phyloP scores from a whole-genome alignment of 1,140 invertebrate genomes.

The Saxidomus purpurata region DNA sequence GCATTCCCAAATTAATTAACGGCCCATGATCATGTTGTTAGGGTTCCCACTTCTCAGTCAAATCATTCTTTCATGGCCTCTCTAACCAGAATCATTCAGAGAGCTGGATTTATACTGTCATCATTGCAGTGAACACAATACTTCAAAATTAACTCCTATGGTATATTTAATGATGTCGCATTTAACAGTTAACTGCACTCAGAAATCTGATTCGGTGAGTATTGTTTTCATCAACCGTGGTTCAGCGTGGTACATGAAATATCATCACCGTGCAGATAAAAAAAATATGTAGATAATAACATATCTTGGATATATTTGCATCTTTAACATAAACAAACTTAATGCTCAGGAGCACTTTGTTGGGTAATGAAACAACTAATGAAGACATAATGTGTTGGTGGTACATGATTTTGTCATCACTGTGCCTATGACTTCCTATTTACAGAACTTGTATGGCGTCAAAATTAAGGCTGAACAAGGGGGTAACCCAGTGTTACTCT shows the following conservation, averaged over 20 bases:
- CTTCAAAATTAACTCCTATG: too few relatives aligned
- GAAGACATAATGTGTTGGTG: background rate
- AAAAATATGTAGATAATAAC: background rate
- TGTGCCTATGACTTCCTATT: too few relatives aligned
- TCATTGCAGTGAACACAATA: background rate
- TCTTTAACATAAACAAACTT: background rate
- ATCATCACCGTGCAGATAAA: background rate
- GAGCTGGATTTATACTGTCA: constrained; percentile 21
- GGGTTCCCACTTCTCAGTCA: too few relatives aligned
- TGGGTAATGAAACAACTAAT: background rate
- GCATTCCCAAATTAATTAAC: too few relatives aligned
- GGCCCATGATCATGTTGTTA: too few relatives aligned
- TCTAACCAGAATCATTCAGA: constrained; percentile 12
- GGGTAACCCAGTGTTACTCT: too few relatives aligned
- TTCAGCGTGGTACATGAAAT: background rate
- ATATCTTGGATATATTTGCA: too few relatives aligned
- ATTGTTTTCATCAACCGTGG: background rate
- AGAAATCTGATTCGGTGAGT: constrained; percentile 13
- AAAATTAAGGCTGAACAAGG: too few relatives aligned
- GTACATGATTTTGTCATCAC: background rate
- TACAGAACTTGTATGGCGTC: too few relatives aligned
- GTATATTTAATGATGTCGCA: too few relatives aligned
- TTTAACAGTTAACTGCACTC: background rate
- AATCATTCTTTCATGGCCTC: constrained; percentile 7
- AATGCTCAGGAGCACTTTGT: background rate